Evolutionary conservation across 2,113 vertebrate genomes (phyloP), one percentile per base, ranked within the genome.

Genomic region (Galemys pyrenaicus): DNA sequence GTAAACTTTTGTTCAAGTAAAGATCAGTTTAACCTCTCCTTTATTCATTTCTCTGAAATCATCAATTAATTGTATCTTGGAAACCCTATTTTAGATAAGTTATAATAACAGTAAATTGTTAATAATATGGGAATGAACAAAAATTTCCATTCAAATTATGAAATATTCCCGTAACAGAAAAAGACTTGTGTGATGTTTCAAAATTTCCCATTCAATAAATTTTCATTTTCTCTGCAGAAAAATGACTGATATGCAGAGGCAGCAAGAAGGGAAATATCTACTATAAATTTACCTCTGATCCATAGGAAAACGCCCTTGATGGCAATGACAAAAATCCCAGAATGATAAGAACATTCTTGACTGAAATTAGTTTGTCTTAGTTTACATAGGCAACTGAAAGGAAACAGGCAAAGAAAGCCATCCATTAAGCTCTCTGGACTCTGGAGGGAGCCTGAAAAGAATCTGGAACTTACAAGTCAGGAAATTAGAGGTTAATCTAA

Each of bases 121-220:
- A 16, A 73, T 81, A 87, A 94, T 82, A 81, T 11, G 24, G 39
- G 60, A 90, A 94, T 90, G 49, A 94, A 94, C 41, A 90, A 80
- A 94, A 85, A 56, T 73, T 54, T 56, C 60, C 24, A 80, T 60
- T 90, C 58, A 83, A 88, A 88, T 15, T 24, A 44, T 71, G 5
- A 84, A 92, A 94, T 39, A 86, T 35, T 10, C 35, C 46, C 26
- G 39, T 24, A 73, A 74, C 19, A 86, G 12, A 87, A 60, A 90
- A 5, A 90, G 71, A 92, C 89, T 28, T 91, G 62, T 51, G 5
- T 78, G 8, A 90, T 49, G 17, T 81, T 92, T 81, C 37, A 56
- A 89, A 89, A 28, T 94, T 93, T 87, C n/a, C n/a, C 68, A 95
- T 90, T 84, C 68, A 91, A 64, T 39, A 62, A 46, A 88, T 89